Percentiles rank a stretch among this genome's conserved stretches.
Conservation (phyloP, 2,113 vertebrate genomes). For the Tachysurus fulvidraco region DNA sequence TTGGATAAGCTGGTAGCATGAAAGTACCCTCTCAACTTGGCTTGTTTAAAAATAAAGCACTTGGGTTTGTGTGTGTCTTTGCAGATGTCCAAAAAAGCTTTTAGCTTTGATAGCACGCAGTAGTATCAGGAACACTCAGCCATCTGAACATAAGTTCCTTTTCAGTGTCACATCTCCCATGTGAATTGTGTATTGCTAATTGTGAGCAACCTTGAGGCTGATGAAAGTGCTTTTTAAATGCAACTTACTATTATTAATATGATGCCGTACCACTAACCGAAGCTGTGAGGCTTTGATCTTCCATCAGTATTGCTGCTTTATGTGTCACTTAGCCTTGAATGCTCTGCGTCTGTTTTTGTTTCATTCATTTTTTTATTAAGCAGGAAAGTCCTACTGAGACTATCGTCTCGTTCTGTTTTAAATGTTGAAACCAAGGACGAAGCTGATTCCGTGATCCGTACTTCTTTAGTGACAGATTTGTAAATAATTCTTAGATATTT, state of each 20-base stretch:
- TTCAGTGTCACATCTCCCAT: neutral
- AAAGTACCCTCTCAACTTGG: neutral
- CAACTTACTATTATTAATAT: neutral
- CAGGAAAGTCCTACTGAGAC: neutral
- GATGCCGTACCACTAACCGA: neutral
- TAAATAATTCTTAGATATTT: constrained; percentile 40
- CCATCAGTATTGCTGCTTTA: constrained; percentile 38
- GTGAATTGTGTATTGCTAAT: neutral
- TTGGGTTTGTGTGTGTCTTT: neutral
- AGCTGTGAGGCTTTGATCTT: constrained; percentile 26
- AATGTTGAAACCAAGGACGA: neutral
- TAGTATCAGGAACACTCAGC: neutral
- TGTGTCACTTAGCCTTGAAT: constrained; percentile 12
- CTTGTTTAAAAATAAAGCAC: constrained; percentile 34
- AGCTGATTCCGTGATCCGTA: constrained; percentile 16
- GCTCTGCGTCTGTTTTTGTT: neutral
- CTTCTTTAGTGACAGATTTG: constrained; percentile 28
- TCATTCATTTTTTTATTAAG: neutral
- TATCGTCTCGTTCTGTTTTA: neutral
- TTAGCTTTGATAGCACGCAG: constrained; percentile 22
- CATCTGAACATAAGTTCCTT: neutral
- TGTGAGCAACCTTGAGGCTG: neutral
- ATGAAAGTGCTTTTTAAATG: neutral
- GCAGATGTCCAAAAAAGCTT: constrained; percentile 42
- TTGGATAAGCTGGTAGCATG: constrained; percentile 1